Evolutionary conservation across 1,140 invertebrate species (phyloP).

Genomic region (Penaeus japonicus): DNA sequence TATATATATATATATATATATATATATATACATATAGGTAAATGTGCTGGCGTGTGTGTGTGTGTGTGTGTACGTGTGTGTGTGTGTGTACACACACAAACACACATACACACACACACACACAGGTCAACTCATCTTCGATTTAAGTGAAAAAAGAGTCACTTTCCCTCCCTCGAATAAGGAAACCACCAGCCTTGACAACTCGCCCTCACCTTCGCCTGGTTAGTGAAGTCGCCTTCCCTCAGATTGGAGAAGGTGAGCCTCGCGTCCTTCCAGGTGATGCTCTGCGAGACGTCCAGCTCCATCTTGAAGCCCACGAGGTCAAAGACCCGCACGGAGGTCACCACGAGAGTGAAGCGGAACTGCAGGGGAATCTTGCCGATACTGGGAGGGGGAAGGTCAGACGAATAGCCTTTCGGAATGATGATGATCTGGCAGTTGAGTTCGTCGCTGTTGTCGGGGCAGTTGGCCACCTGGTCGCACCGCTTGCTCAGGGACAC

Average conservation of each 20-base stretch:
- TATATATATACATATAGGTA: no score
- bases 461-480: slow-evolving; percentile 56
- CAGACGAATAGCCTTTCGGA: background rate
- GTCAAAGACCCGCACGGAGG: background rate
- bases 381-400: background rate
- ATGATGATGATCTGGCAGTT: background rate
- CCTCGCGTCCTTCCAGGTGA: background rate
- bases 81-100: no score
- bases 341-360: background rate
- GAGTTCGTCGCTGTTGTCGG: background rate
- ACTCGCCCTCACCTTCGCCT: background rate
- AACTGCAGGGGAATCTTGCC: background rate
- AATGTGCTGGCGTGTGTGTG: no score
- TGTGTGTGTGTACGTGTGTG: no score
- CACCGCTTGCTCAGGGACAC: slow-evolving; percentile 51
- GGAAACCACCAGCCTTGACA: no score
- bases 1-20: no score
- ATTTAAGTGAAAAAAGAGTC: no score
- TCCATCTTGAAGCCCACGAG: background rate
- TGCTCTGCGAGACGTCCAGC: background rate
- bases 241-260: background rate
- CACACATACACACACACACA: no score
- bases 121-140: no score
- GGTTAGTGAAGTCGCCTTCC: background rate
- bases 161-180: no score